Percentiles rank a stretch among this genome's conserved stretches.
Conservation (phyloP, 2,113 vertebrate genomes). For the Callipepla californica region DNA sequence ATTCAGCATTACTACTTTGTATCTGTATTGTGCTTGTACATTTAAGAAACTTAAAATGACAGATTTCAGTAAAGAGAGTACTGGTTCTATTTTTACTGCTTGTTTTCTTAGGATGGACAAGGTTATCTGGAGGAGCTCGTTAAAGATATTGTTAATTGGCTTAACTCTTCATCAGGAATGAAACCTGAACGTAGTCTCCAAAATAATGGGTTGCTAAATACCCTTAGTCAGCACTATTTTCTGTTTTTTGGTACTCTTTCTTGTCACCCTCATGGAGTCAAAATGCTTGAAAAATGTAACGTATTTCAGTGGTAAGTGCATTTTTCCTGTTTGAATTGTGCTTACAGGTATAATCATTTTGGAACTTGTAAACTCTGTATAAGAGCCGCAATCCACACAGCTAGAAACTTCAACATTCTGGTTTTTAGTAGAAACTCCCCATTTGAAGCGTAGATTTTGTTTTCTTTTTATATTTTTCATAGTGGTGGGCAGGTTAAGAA, state of each 20-base stretch:
- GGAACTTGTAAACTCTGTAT: background rate
- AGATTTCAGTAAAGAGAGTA: background rate
- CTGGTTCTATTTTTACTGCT: background rate
- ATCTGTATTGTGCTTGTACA: background rate
- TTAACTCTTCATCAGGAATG: slow-evolving; percentile 89
- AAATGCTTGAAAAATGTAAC: slow-evolving; percentile 97
- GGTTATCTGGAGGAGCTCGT: slow-evolving; percentile 94
- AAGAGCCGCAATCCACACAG: background rate
- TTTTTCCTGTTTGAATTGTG: background rate
- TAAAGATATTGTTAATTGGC: slow-evolving; percentile 94
- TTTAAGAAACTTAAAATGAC: background rate
- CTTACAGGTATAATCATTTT: background rate
- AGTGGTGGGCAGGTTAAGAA: too few relatives aligned
- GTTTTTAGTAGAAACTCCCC: background rate
- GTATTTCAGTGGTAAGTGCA: slow-evolving; percentile 94
- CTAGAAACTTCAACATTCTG: background rate
- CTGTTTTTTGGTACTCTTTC: slow-evolving; percentile 97
- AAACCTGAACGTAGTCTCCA: slow-evolving; percentile 95
- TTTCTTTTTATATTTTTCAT: background rate
- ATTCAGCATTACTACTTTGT: background rate
- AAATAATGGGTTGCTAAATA: slow-evolving; percentile 93
- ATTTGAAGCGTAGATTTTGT: background rate
- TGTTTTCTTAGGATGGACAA: slow-evolving; percentile 88
- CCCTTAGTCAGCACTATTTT: slow-evolving; percentile 98
- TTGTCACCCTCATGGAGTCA: slow-evolving; percentile 93